Base-by-base conservation (phyloP, 2,888 invertebrate genomes). In the Vanessa cardui region DNA sequence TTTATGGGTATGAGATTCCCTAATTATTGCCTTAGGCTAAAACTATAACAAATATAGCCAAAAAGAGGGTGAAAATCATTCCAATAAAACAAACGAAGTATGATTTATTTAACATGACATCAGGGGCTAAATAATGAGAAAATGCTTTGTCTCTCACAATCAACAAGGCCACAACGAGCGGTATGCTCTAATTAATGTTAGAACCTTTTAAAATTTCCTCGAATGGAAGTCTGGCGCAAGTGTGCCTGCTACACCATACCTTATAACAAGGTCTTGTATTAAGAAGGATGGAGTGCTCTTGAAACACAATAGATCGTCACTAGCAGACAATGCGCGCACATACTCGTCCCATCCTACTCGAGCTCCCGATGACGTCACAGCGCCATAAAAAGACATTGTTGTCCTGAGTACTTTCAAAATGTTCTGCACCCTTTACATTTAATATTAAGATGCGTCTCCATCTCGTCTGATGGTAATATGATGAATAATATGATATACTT, bases 231-330 rank as follows among this genome's bases (percentile, higher is more conserved):
- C 58, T 60, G 33, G 44, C 58, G 58, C 64, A 67, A 68, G 58
- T 62, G 26, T 56, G 21, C 66, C 46, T 56, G 44, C 62, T 62
- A 39, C 56, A 50, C 45, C 50, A 49, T 67, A 70, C 64, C 67
- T 52, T 62, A 66, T 69, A 70, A 65, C 72, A 71, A 70, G 67
- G 58, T 69, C 67, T 58, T 44, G 50, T 73, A 71, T 72, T 70
- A 71, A 72, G 69, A 68, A 63, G 67, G 59, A 69, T 74, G 64
- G 68, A 78, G 77, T 56, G 72, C 71, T 74, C 80, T 82, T 69
- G 74, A 72, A 74, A 75, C 77, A 86, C 85, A 85, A 86, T 86
- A 81, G 82, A 76, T 81, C 81, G 82, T 80, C 83, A 78, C 79
- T 71, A 64, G 74, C 73, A 75, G 72, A 78, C 80, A 78, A 77